Conservation (phyloP, 1,140 invertebrate species). For the Mylabris phalerata region DNA sequence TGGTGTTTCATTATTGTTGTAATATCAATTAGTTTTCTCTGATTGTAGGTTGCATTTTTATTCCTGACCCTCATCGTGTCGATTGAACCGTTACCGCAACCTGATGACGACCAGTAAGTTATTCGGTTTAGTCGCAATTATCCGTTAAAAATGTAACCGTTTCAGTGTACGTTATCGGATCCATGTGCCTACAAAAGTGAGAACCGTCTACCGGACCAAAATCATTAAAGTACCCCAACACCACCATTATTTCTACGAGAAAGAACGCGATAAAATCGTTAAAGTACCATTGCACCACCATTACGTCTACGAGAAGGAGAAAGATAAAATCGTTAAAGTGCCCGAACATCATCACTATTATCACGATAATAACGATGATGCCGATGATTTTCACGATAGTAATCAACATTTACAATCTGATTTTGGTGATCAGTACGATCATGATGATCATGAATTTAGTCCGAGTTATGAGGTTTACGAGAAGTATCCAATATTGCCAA, state of each 20-base stretch:
- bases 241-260: conserved; percentile 38
- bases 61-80: neutral
- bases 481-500: too few relatives aligned
- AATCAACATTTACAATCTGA: too few relatives aligned
- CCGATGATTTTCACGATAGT: too few relatives aligned
- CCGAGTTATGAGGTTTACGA: too few relatives aligned
- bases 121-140: too few relatives aligned
- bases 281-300: conserved; percentile 32
- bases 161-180: conserved; percentile 34
- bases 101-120: conserved; percentile 3
- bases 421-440: too few relatives aligned
- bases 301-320: conserved; percentile 25
- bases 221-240: conserved; percentile 38
- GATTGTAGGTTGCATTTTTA: conserved; percentile 1
- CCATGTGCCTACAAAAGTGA: conserved; percentile 35
- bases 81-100: neutral
- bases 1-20: neutral
- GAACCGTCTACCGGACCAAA: conserved; percentile 38
- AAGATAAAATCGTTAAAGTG: neutral
- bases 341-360: too few relatives aligned
- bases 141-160: neutral
- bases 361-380: too few relatives aligned
- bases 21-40: neutral
- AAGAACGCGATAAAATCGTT: conserved; percentile 24
- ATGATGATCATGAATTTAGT: too few relatives aligned